Base-by-base conservation (phyloP, 2,888 invertebrate species). In the Tetrapedia diversipes region DNA sequence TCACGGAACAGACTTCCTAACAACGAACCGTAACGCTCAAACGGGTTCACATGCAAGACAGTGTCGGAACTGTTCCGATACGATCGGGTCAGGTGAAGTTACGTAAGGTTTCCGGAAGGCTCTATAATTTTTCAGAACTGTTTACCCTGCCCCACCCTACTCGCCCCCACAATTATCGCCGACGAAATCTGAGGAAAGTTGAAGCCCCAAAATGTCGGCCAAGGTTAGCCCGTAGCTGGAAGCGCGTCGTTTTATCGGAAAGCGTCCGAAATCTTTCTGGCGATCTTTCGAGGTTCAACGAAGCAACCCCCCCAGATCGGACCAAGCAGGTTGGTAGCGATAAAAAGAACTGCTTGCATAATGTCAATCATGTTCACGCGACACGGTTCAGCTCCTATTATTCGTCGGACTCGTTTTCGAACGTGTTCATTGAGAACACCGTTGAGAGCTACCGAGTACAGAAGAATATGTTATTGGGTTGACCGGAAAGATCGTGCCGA, bases 231-330 rank as follows among this genome's bases (percentile, higher is more conserved):
- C 22, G 29, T 41, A 61, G 53, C 47, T 61, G 56, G 43, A 24
- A 69, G 54, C 39, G 4, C 32, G 43, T 64, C 54, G 24, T 56
- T 54, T 65, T 39, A 69, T 4, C 65, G 37, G n/a, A 66, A 77
- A 77, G 43, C 66, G 27, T 65, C 63, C 43, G 63, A 71, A 69
- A 74, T 77, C 77, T 79, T 71, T 24, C 60, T 73, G 79, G 57
- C 76, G 53, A 76, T 71, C 64, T 79, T 61, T 59, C 66, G 37
- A 41, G 24, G 43, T 72, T 29, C 51, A 54, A 74, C 47, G 19
- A 68, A 71, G n/a, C n/a, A n/a, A 82, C 34, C 16, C 57, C 41
- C 45, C 34, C 16, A 68, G 43, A 32, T 53, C 60, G 27, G 49
- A 45, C 47, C 47, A 32, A 39, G 34, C 32, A 34, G 54, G 64